Conservation (phyloP, 2,113 vertebrate species). For the Conger conger region DNA sequence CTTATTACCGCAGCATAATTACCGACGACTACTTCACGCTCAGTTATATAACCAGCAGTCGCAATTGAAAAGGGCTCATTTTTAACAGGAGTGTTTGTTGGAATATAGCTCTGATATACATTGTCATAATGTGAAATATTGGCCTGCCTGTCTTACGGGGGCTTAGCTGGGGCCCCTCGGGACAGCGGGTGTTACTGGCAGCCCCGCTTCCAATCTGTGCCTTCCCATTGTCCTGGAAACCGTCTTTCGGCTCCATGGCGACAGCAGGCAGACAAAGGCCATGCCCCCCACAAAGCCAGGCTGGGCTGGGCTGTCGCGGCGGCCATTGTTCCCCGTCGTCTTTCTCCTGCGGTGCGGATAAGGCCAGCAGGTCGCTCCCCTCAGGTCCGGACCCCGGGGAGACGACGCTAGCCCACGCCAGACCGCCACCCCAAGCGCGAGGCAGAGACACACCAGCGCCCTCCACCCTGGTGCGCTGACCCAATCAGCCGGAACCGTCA, state of each 20-base stretch:
- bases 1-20: background rate
- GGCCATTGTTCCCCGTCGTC: conserved; percentile 41
- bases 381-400: conserved; percentile 27
- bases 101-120: background rate
- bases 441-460: too few species aligned
- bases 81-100: background rate
- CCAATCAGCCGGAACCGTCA: background rate
- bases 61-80: background rate
- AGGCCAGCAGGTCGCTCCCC: conserved; percentile 31
- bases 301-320: conserved; percentile 40
- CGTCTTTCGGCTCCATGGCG: conserved; percentile 27
- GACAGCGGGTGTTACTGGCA: conserved; percentile 27
- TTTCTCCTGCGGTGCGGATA: conserved; percentile 24
- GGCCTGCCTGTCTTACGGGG: background rate
- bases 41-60: background rate
- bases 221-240: conserved; percentile 43
- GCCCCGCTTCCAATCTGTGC: conserved; percentile 45
- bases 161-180: background rate
- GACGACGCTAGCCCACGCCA: conserved; percentile 18
- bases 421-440: background rate
- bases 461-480: background rate
- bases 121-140: background rate
- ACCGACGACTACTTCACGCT: background rate
- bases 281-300: conserved; percentile 29
- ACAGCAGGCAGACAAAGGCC: conserved; percentile 47